Percentiles rank a stretch among this genome's conserved stretches.
Conservation (phyloP, 2,797 vertebrate genomes). For the Acridotheres tristis region DNA sequence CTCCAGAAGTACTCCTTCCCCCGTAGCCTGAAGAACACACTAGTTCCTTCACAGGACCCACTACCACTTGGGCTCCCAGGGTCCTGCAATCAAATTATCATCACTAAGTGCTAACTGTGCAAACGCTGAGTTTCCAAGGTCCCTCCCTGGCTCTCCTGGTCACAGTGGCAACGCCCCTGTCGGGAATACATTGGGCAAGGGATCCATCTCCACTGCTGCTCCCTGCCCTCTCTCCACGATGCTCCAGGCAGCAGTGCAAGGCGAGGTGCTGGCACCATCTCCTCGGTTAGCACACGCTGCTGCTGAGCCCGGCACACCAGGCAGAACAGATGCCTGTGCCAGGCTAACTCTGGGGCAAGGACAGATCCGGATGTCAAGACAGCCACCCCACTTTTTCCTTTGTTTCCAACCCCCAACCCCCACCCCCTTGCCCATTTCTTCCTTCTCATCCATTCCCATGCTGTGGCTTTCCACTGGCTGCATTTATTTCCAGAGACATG, state of each 20-base stretch:
- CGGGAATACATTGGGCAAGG: neutral
- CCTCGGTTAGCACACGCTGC: neutral
- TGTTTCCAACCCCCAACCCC: neutral
- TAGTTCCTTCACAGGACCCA: neutral
- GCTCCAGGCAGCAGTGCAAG: neutral
- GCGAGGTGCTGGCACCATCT: neutral
- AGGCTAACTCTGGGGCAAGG: neutral
- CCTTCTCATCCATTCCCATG: neutral
- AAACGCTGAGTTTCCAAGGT: neutral
- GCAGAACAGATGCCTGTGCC: neutral
- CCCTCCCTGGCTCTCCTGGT: neutral
- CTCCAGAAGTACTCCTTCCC: neutral
- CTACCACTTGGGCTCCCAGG: neutral
- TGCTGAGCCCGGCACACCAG: neutral
- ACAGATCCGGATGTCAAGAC: neutral
- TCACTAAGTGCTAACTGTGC: neutral
- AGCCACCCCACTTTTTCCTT: neutral
- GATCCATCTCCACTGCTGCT: neutral
- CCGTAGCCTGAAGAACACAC: neutral
- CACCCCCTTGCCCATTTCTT: neutral
- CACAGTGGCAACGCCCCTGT: rapidly evolving
- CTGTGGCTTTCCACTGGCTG: neutral
- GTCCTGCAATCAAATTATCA: neutral
- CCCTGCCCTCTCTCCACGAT: neutral
- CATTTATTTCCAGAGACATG: neutral